These are phyloP conservation scores for Pseudopleuronectes americanus DNA, from an alignment of 2,797 vertebrate genomes.

Conservation along the genomic window DNA sequence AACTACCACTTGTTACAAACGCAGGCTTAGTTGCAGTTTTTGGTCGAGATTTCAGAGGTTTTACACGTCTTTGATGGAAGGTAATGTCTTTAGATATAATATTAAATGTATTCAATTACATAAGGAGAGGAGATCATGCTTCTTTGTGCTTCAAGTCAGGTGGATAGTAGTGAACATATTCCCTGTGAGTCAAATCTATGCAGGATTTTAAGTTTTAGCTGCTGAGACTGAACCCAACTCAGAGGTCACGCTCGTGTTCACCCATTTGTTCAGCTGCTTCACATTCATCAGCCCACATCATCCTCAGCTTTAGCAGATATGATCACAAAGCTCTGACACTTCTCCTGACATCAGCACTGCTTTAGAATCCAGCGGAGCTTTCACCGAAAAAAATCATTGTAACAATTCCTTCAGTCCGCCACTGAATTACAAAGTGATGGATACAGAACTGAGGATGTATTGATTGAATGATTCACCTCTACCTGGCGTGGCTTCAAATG, in stretches of 20 bases:
- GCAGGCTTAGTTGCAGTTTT: neutral
- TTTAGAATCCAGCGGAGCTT: neutral
- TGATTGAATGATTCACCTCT: neutral
- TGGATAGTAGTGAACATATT: neutral
- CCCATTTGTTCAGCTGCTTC: neutral
- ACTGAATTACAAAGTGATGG: neutral
- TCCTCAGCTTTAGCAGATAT: neutral
- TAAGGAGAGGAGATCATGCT: too few relatives aligned
- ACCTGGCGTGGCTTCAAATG: neutral
- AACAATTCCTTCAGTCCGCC: neutral
- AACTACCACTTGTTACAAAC: neutral
- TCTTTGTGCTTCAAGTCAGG: neutral
- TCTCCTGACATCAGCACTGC: conserved; percentile 4
- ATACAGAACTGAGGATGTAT: neutral
- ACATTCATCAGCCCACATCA: neutral
- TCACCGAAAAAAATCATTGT: neutral
- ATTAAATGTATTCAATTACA: too few relatives aligned
- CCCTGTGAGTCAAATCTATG: neutral
- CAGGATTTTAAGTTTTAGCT: too few relatives aligned
- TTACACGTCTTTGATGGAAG: neutral
- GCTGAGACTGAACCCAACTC: neutral
- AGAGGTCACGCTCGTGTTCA: neutral
- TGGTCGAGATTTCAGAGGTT: neutral
- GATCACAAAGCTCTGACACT: neutral
- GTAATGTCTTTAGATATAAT: too few relatives aligned